Evolutionary conservation across 1,140 invertebrate genomes (phyloP).

Genomic region (Drosophila chauvacae): DNA sequence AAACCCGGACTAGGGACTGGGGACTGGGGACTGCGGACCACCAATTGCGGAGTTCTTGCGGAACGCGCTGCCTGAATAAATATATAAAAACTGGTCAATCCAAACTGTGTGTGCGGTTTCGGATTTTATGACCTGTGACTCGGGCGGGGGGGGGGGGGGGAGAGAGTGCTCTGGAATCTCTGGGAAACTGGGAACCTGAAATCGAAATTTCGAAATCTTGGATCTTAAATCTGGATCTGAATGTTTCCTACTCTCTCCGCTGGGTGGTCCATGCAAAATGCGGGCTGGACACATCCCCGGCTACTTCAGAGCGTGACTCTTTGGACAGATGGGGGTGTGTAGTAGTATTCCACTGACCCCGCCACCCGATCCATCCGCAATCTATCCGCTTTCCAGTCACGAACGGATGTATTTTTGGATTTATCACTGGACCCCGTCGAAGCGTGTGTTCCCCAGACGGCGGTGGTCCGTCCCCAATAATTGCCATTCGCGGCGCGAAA

Average conservation of each 20-base stretch:
- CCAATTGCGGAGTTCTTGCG: constrained; percentile 56
- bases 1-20: not conserved
- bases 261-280: constrained; percentile 44
- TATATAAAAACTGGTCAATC: constrained; percentile 65
- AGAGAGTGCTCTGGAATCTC: not conserved
- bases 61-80: constrained; percentile 57
- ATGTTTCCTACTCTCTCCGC: constrained; percentile 19
- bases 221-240: not conserved
- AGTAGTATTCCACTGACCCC: constrained; percentile 40
- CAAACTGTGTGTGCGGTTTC: constrained; percentile 61
- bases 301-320: constrained; percentile 61
- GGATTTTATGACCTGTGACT: constrained; percentile 59
- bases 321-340: constrained; percentile 38
- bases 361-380: not conserved
- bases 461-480: constrained; percentile 9
- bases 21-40: constrained; percentile 36
- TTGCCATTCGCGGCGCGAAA: not conserved
- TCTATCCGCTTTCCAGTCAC: constrained; percentile 49
- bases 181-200: not conserved
- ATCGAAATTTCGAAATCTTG: not conserved
- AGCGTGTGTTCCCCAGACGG: constrained; percentile 13
- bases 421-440: constrained; percentile 34
- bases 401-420: constrained; percentile 64
- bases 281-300: constrained; percentile 35
- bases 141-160: not conserved